Conservation (phyloP, 2,888 invertebrate genomes). For the Drosophila mayaguana region DNA sequence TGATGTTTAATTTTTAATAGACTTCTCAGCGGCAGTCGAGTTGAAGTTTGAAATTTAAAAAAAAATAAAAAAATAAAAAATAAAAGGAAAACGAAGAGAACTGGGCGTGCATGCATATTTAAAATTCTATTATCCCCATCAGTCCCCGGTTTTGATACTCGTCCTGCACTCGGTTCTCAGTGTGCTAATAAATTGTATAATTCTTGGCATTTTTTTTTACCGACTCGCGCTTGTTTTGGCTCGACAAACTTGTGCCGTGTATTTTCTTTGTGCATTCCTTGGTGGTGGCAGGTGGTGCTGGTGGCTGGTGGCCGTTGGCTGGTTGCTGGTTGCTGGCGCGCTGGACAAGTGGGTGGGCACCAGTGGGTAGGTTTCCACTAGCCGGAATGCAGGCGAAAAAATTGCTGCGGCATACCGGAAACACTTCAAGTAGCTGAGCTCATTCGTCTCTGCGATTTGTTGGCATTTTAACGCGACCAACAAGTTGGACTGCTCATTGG, state of each 20-base stretch:
- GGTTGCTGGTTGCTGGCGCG: neutral
- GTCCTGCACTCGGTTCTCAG: constrained; percentile 19
- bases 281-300: constrained; percentile 16
- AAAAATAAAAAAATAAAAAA: neutral
- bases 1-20: constrained; percentile 60
- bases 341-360: constrained; percentile 7
- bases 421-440: constrained; percentile 77
- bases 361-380: constrained; percentile 25
- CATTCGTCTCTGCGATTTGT: constrained; percentile 81
- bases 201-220: constrained; percentile 28
- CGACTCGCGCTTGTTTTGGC: constrained; percentile 43
- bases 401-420: constrained; percentile 81
- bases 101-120: constrained; percentile 55
- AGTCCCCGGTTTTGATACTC: constrained; percentile 31
- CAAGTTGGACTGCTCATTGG: constrained; percentile 12
- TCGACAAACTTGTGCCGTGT: constrained; percentile 61
- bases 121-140: constrained; percentile 58
- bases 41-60: constrained; percentile 37
- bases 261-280: constrained; percentile 54
- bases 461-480: constrained; percentile 75
- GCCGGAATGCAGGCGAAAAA: constrained; percentile 51
- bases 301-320: neutral
- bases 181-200: constrained; percentile 69
- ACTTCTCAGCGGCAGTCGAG: constrained; percentile 34
- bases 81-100: constrained; percentile 5